Conservation (phyloP, 2,113 vertebrate species). For the Orientallactaga bullata region DNA sequence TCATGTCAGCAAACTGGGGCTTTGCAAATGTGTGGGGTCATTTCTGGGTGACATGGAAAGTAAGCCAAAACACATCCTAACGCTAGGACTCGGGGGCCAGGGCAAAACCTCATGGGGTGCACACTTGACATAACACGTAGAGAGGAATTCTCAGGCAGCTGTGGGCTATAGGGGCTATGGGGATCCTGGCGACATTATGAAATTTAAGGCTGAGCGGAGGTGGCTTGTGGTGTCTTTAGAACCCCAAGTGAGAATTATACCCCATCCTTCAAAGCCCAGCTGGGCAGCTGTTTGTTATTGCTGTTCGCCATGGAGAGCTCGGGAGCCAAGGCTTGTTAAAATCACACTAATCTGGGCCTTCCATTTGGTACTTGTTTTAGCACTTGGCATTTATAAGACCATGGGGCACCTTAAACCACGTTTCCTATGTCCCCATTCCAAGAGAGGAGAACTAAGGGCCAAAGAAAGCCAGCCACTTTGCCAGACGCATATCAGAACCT, state of each 20-base stretch:
- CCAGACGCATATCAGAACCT: background rate
- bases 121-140: background rate
- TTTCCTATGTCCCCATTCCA: background rate
- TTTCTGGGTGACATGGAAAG: background rate
- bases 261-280: background rate
- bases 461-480: background rate
- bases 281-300: background rate
- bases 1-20: background rate
- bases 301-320: background rate
- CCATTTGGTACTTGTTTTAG: constrained; percentile 19
- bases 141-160: background rate
- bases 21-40: constrained; percentile 19
- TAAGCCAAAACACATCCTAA: background rate
- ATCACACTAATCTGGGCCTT: background rate
- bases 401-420: background rate
- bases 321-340: background rate
- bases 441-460: background rate
- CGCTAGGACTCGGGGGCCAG: no score
- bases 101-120: background rate
- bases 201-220: background rate
- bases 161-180: background rate
- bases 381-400: constrained; percentile 27
- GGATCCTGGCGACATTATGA: constrained; percentile 13
- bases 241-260: background rate
- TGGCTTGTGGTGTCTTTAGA: background rate